phyloP scores from a whole-genome alignment of 37 sponge, comb jelly and placozoan species.

The Bolinopsis microptera region DNA sequence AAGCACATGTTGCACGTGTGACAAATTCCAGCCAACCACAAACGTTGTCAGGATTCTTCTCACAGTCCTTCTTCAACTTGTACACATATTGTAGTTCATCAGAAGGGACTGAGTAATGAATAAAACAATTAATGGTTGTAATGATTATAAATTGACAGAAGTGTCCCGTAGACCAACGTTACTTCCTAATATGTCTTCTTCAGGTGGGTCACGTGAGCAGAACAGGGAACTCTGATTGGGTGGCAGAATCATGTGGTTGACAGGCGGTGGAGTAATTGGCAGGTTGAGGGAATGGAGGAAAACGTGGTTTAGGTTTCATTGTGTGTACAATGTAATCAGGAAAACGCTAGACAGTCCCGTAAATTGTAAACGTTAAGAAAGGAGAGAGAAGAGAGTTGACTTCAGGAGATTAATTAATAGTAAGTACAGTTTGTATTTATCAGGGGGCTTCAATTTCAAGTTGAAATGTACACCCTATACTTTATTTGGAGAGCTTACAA shows the following conservation, averaged over 20 bases:
- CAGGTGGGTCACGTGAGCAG: not conserved
- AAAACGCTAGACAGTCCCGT: not conserved
- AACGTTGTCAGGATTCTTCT: not conserved
- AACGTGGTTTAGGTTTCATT: not conserved
- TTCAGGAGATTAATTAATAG: not conserved
- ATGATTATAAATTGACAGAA: not conserved
- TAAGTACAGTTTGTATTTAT: not conserved
- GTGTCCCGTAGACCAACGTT: not conserved
- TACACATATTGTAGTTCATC: not conserved
- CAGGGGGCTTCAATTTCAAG: not conserved
- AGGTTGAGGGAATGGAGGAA: not conserved
- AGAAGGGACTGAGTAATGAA: not conserved
- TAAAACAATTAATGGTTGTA: not conserved
- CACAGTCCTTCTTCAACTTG: not conserved
- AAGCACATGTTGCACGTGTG: not conserved
- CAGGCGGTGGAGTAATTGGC: not conserved
- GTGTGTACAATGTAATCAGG: not conserved
- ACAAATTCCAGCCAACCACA: not conserved
- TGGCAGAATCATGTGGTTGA: not conserved
- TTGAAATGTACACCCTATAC: not conserved
- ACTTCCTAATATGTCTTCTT: not conserved
- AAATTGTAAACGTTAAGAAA: not conserved
- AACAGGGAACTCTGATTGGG: not conserved
- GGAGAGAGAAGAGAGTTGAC: not conserved
- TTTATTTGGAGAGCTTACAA: not conserved